A percentile compares a stretch with the other conserved stretches of the same genome.
Evolutionary conservation across 2,797 vertebrate species (phyloP).

Genomic region (Jordanella pulchra): DNA sequence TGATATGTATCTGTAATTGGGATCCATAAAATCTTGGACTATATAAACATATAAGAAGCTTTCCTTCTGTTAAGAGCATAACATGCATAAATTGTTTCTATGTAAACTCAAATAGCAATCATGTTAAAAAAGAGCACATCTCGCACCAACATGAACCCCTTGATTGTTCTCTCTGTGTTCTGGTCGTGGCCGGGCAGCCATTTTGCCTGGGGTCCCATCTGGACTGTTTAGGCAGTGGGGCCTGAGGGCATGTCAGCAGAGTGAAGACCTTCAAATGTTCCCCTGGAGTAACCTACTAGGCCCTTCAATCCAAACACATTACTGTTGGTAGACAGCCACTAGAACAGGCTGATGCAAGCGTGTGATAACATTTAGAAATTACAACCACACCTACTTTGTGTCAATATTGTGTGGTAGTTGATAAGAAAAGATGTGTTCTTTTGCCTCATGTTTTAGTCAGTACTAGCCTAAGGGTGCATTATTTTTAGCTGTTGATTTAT

Average conservation of each 20-base stretch:
- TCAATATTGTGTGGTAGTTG: neutral
- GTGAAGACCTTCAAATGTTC: slow-evolving; percentile 6
- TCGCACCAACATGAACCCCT: neutral
- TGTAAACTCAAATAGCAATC: neutral
- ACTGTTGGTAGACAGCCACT: neutral
- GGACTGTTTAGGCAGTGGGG: slow-evolving; percentile 1
- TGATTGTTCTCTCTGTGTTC: neutral
- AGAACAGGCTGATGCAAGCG: neutral
- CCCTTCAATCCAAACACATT: neutral
- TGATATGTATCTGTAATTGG: neutral
- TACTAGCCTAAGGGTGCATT: neutral
- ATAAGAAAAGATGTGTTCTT: neutral
- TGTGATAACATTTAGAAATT: slow-evolving; percentile 4
- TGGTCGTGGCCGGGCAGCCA: neutral
- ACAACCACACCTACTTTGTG: neutral
- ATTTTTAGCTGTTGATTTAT: slow-evolving; percentile 5
- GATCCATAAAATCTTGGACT: neutral
- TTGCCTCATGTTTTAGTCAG: neutral
- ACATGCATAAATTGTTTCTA: neutral
- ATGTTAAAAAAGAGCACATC: neutral
- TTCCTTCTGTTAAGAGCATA: neutral
- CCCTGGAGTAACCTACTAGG: neutral
- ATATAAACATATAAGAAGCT: neutral
- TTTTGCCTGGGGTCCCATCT: neutral
- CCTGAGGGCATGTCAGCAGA: slow-evolving; percentile 9